Conservation (phyloP, 2,888 invertebrate species). For the Aquatica leii region DNA sequence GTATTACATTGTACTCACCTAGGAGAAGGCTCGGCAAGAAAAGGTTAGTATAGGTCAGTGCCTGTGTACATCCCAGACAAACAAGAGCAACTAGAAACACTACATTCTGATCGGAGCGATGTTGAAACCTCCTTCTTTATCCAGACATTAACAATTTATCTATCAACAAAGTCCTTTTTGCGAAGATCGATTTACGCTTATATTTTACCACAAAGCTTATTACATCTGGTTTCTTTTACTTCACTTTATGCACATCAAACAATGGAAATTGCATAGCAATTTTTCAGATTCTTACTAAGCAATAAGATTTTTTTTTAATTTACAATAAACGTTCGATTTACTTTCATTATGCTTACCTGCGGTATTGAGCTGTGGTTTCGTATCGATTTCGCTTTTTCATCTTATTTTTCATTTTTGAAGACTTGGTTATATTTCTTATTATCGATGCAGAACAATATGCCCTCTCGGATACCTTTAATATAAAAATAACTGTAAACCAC, state of each 20-base stretch:
- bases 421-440: slow-evolving; percentile 20
- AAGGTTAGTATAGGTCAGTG: slow-evolving; percentile 50
- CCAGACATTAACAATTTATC: slow-evolving; percentile 38
- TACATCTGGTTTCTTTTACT: slow-evolving; percentile 15
- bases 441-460: slow-evolving; percentile 26
- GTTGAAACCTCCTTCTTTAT: slow-evolving; percentile 21
- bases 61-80: slow-evolving; percentile 39
- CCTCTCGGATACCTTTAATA: slow-evolving; percentile 11
- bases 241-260: slow-evolving; percentile 38
- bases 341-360: slow-evolving; percentile 23
- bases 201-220: slow-evolving; percentile 19
- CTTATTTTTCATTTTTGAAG: slow-evolving; percentile 22
- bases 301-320: slow-evolving; percentile 11
- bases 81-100: slow-evolving; percentile 41
- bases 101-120: slow-evolving; percentile 39
- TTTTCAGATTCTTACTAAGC: slow-evolving; percentile 43
- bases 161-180: slow-evolving; percentile 39
- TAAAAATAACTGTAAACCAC: slow-evolving; percentile 15
- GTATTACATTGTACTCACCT: slow-evolving; percentile 9
- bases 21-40: slow-evolving; percentile 42
- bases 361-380: slow-evolving; percentile 18
- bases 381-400: slow-evolving; percentile 21
- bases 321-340: slow-evolving; percentile 11
- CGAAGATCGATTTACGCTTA: slow-evolving; percentile 25
- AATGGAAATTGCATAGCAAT: slow-evolving; percentile 45